phyloP scores from a whole-genome alignment of 1,140 invertebrate species.

The Hyles vespertilio region DNA sequence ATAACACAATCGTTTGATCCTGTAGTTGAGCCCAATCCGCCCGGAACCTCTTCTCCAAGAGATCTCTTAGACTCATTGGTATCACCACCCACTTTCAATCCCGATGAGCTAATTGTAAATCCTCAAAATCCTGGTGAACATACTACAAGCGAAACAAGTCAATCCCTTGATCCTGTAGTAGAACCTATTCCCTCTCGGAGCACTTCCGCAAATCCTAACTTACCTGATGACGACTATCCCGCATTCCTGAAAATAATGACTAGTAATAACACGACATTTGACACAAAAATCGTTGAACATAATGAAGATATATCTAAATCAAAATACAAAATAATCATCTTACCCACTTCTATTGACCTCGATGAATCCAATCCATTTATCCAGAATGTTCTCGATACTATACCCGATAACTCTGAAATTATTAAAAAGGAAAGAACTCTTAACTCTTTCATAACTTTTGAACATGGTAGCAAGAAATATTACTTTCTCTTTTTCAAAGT shows the following conservation, averaged over 20 bases:
- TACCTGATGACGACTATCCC: no score
- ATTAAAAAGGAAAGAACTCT: constrained; percentile 16
- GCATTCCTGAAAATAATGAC: no score
- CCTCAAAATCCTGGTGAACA: background rate
- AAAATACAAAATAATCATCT: constrained; percentile 12
- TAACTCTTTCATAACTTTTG: constrained; percentile 4
- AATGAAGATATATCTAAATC: constrained; percentile 5
- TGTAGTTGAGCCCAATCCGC: no score
- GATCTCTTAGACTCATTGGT: no score
- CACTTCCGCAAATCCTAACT: no score
- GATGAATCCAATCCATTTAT: constrained; percentile 32
- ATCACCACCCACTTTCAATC: no score
- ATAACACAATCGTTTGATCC: no score
- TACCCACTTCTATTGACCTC: constrained; percentile 31
- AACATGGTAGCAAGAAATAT: constrained; percentile 17
- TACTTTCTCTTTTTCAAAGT: constrained; percentile 28
- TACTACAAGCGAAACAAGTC: background rate
- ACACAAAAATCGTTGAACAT: constrained; percentile 5
- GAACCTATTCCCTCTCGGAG: background rate
- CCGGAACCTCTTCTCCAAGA: no score
- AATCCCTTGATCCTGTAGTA: background rate
- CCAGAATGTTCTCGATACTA: constrained; percentile 12
- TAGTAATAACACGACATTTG: no score
- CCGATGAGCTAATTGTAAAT: background rate
- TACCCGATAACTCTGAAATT: constrained; percentile 4